Evolutionary conservation across 2,113 vertebrate species (phyloP).

Genomic region (Crotalus viridis): DNA sequence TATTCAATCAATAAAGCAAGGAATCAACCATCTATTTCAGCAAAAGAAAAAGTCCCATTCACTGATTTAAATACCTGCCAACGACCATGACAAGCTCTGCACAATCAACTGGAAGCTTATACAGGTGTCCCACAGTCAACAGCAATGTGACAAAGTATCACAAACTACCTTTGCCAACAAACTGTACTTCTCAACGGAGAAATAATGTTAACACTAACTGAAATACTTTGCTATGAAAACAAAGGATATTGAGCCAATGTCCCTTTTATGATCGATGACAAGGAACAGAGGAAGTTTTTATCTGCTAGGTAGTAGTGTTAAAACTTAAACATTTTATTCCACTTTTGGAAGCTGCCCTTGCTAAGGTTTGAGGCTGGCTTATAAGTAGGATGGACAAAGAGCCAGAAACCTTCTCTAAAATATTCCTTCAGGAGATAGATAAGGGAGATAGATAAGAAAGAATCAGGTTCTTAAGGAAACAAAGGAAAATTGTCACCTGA

Average conservation of each 20-base stretch:
- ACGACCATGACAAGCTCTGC: neutral
- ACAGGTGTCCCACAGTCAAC: neutral
- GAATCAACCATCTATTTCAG: neutral
- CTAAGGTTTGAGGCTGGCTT: too few relatives aligned
- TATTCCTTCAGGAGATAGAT: too few relatives aligned
- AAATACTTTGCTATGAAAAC: too few relatives aligned
- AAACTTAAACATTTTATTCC: neutral
- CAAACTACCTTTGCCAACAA: neutral
- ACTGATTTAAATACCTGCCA: neutral
- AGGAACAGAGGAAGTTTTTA: neutral
- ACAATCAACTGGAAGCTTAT: neutral
- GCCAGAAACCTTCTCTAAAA: too few relatives aligned
- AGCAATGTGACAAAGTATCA: neutral
- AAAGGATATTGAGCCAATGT: neutral
- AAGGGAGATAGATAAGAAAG: too few relatives aligned
- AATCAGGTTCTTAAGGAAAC: too few relatives aligned
- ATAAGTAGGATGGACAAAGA: too few relatives aligned
- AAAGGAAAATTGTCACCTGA: too few relatives aligned
- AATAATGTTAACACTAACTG: neutral
- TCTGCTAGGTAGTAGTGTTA: neutral
- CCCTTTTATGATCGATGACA: neutral
- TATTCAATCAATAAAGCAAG: neutral
- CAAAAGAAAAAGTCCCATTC: neutral
- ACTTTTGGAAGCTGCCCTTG: neutral
- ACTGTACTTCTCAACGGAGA: neutral